These are phyloP conservation scores for Ancistrus triradiatus DNA, from an alignment of 2,113 vertebrate species.

Conservation along the genomic window DNA sequence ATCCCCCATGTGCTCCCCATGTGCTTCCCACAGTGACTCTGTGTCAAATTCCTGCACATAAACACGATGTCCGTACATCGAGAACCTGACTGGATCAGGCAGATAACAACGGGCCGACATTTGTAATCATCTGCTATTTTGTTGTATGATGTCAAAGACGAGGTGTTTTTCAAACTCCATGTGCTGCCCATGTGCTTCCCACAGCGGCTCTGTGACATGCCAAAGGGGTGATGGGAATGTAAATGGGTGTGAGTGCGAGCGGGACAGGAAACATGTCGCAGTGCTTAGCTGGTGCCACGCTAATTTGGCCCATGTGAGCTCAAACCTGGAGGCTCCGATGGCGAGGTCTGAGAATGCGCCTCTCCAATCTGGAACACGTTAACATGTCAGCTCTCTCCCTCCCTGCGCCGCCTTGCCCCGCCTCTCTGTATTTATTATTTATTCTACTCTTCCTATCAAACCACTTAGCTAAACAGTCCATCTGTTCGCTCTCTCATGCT, in stretches of 20 bases:
- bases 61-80: too few relatives aligned
- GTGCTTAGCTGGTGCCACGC: constrained; percentile 28
- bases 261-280: constrained; percentile 24
- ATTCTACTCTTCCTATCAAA: constrained; percentile 8
- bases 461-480: neutral
- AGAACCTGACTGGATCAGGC: too few relatives aligned
- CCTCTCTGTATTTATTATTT: constrained; percentile 9
- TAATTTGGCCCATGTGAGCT: constrained; percentile 50
- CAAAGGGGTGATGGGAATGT: constrained; percentile 19
- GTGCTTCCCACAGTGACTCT: too few relatives aligned
- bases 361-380: constrained; percentile 49
- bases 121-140: too few relatives aligned
- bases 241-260: constrained; percentile 9
- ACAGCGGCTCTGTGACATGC: neutral
- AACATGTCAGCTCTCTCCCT: constrained; percentile 21
- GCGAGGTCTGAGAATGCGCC: constrained; percentile 20
- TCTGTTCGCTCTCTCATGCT: neutral
- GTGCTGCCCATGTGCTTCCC: constrained; percentile 3
- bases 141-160: too few relatives aligned
- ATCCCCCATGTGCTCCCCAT: too few relatives aligned
- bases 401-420: neutral
- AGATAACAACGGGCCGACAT: too few relatives aligned
- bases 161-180: too few relatives aligned
- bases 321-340: constrained; percentile 41
- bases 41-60: too few relatives aligned